Percentiles rank a stretch among this genome's conserved stretches.
Evolutionary conservation across 2,888 invertebrate species (phyloP).

Genomic region (Coelopa pilipes): DNA sequence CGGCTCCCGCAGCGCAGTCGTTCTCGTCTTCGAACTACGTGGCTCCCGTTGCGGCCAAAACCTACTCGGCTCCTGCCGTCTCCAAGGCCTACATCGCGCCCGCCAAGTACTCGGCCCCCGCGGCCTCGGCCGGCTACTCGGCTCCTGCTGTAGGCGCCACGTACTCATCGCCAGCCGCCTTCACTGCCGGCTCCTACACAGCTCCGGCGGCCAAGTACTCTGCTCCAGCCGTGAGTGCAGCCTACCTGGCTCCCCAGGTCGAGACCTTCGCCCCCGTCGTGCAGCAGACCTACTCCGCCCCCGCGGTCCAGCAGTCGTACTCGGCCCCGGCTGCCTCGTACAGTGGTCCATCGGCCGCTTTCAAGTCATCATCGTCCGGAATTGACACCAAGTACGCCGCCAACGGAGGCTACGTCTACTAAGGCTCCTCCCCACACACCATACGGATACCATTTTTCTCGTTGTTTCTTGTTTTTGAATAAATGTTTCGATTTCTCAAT

Average conservation of each 20-base stretch:
- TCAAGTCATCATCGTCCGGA: constrained; percentile 42
- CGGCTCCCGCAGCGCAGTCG: constrained; percentile 12
- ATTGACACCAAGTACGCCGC: constrained; percentile 56
- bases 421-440: background rate
- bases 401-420: constrained; percentile 59
- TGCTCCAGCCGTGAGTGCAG: constrained; percentile 28
- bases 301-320: constrained; percentile 33
- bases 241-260: constrained; percentile 18
- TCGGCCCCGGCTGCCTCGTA: constrained; percentile 2
- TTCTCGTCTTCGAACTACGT: background rate
- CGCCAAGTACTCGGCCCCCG: constrained; percentile 29
- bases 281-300: constrained; percentile 29
- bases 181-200: constrained; percentile 5
- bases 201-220: constrained; percentile 32
- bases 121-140: constrained; percentile 34
- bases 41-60: background rate
- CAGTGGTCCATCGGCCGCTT: constrained; percentile 11
- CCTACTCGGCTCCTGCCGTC: constrained; percentile 24
- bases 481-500: background rate
- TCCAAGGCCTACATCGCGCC: constrained; percentile 11
- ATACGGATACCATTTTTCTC: background rate
- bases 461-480: background rate
- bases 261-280: background rate
- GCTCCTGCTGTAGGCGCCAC: constrained; percentile 28
- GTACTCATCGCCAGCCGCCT: constrained; percentile 17